Evolutionary conservation across 2,113 vertebrate species (phyloP), one percentile per base, ranked within the genome.

Genomic region (Sturnus vulgaris): DNA sequence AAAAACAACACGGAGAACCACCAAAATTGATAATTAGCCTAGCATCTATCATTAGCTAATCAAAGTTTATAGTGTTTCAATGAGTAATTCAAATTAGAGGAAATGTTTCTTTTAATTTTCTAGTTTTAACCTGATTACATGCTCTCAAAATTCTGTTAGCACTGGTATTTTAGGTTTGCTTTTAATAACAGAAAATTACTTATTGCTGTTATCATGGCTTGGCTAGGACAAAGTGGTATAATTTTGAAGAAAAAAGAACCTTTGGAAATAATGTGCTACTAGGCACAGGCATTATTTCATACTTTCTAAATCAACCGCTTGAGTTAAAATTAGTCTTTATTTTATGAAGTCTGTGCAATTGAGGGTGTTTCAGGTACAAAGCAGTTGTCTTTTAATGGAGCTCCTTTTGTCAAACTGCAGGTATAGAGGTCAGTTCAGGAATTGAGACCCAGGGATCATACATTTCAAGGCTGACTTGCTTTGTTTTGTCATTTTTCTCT

Each of bases 71-170:
- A 71, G 18, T 37, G 15, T 77, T 93, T 84, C 42, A 76, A 28
- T 49, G 85, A 65, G 24, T 79, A 90, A 59, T 89, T 94, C 13
- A 40, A 44, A 52, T 73, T 72, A 66, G 60, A 83, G n/a, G 42
- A 95, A 84, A 95, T 69, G 10, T 30, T 89, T 59, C 19, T 78
- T 92, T 89, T 71, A 3, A 85, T 93, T 82, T 95, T 78, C 56
- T 90, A 81, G 60, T 57, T 86, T 80, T 64, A 91, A 92, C 14
- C 18, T 49, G 20, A 77, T 96, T 84, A 52, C 1, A 3, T 82
- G 22, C 28, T 85, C 31, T 69, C 28, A 69, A 64, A 93, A 82
- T 85, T 53, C 37, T 78, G 21, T 73, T 91, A 52, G 10, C 37
- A 56, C 12, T 82, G 39, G 8, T 60, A 64, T 90, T 91, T 91